A percentile compares a stretch with the other conserved stretches of the same genome.
Evolutionary conservation across 2,797 vertebrate genomes (phyloP).

Genomic region (Bradypus variegatus): DNA sequence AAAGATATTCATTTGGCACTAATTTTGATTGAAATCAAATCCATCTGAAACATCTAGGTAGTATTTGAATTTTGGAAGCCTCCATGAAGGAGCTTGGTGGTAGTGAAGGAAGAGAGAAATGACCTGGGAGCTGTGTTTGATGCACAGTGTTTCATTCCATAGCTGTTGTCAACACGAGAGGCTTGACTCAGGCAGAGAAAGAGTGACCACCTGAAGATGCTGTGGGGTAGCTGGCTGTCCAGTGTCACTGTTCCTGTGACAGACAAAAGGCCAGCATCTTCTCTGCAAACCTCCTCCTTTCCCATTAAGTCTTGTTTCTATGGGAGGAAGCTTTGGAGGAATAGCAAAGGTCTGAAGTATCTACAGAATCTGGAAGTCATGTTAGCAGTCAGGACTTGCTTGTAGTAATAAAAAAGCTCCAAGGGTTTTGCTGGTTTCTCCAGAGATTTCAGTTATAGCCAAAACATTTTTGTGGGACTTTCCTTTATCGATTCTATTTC

Average conservation of each 20-base stretch:
- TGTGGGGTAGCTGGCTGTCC: constrained; percentile 22
- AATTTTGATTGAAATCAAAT: constrained; percentile 59
- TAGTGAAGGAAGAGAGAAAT: constrained; percentile 50
- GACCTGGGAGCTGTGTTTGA: constrained; percentile 41
- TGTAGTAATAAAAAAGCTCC: not conserved
- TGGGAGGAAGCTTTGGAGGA: constrained; percentile 47
- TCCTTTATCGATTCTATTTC: constrained; percentile 29
- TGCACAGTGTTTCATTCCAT: constrained; percentile 45
- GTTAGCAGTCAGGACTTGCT: constrained; percentile 22
- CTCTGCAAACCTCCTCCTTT: constrained; percentile 48
- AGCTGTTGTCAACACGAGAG: constrained; percentile 58
- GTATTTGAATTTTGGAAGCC: constrained; percentile 65
- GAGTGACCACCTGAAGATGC: constrained; percentile 39
- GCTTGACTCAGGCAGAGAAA: constrained; percentile 43
- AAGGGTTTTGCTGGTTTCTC: not conserved
- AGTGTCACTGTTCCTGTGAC: not conserved
- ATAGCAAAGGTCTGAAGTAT: constrained; percentile 13
- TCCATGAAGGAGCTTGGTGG: constrained; percentile 30
- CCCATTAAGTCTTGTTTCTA: constrained; percentile 48
- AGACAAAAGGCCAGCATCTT: constrained; percentile 27
- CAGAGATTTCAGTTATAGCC: not conserved
- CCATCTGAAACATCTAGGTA: constrained; percentile 40
- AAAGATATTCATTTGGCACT: constrained; percentile 46
- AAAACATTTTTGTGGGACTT: not conserved
- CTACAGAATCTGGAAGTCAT: constrained; percentile 45